A percentile compares a stretch with the other conserved stretches of the same genome.
Evolutionary conservation across 2,113 vertebrate species (phyloP).

Genomic region (Xyliphius kryptos): DNA sequence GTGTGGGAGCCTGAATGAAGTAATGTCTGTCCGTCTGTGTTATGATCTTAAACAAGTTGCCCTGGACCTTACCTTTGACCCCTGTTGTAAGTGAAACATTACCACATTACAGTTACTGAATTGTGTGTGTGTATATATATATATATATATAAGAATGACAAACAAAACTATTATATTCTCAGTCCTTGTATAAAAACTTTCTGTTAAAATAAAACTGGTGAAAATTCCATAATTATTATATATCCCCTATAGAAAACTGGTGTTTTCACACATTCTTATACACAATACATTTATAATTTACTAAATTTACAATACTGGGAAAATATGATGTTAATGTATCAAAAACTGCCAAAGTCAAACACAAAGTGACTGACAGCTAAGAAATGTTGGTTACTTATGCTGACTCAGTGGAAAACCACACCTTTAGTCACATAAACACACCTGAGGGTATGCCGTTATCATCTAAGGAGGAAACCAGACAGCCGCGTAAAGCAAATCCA

Average conservation of each 20-base stretch:
- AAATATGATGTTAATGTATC: no score
- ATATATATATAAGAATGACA: no score
- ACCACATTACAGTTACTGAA: no score
- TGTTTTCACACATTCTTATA: no score
- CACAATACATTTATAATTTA: no score
- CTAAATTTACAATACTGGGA: no score
- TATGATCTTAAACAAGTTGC: constrained; percentile 95
- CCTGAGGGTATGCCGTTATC: constrained; percentile 87
- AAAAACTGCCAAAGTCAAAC: no score
- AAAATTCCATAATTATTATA: no score
- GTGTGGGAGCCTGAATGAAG: constrained; percentile 87
- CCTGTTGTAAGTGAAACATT: constrained; percentile 57
- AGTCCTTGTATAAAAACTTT: not conserved
- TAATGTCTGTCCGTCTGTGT: constrained; percentile 82
- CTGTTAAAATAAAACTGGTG: no score
- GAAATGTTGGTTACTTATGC: not conserved
- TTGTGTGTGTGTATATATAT: no score
- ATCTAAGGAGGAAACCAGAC: constrained; percentile 84
- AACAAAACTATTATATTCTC: not conserved
- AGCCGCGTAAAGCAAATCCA: constrained; percentile 82
- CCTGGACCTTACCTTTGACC: constrained; percentile 91
- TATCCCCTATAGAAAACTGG: no score
- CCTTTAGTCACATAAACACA: constrained; percentile 52
- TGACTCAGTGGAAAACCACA: not conserved
- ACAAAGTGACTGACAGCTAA: not conserved